Base-by-base conservation (phyloP, 2,113 vertebrate genomes). In the Girardinichthys multiradiatus region DNA sequence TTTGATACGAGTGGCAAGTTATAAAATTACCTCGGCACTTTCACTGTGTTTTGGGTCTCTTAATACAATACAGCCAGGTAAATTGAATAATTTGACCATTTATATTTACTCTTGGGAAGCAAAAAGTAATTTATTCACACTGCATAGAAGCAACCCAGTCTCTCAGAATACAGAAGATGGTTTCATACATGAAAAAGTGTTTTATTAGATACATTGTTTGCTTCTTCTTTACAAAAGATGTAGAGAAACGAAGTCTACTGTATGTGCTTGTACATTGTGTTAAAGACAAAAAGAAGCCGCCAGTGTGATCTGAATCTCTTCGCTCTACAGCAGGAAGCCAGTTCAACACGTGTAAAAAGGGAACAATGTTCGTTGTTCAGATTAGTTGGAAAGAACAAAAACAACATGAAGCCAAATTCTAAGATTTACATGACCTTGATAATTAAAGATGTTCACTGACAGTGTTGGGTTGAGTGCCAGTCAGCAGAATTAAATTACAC, bases 61-160 rank as follows among this genome's bases (percentile, higher is more conserved):
- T 76, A 80, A 83, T 79, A 86, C 83, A 78, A 89, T 81, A 84
- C 67, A 80, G 86, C 73, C 42, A 71, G 57, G 77, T 76, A 92
- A 88, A 92, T 74, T 86, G 79, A 89, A 91, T 92, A 89, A 93
- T 89, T 82, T 63, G 87, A 84, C 81, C 35, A 51, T 89, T 89
- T 91, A 87, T 88, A 87, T 88, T 86, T 76, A 79, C 82, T 90
- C 75, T 81, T 79, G 74, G 80, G 74, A 57, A 66, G 64, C 48
- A 73, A 67, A 86, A 87, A 73, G 79, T 77, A 29, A 85, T 90
- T 86, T 88, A 83, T 83, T 81, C 76, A 72, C 30, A 13, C 57
- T 58, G 75, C 74, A 81, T 76, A 37, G 79, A 74, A 81, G 82
- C 65, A 77, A 70, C 21, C 17, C n/a, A 48, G 69, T 79, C 58